Percentiles rank a stretch among this genome's conserved stretches.
Evolutionary conservation across 2,113 vertebrate genomes (phyloP).

Genomic region (Hemibagrus wyckioides): DNA sequence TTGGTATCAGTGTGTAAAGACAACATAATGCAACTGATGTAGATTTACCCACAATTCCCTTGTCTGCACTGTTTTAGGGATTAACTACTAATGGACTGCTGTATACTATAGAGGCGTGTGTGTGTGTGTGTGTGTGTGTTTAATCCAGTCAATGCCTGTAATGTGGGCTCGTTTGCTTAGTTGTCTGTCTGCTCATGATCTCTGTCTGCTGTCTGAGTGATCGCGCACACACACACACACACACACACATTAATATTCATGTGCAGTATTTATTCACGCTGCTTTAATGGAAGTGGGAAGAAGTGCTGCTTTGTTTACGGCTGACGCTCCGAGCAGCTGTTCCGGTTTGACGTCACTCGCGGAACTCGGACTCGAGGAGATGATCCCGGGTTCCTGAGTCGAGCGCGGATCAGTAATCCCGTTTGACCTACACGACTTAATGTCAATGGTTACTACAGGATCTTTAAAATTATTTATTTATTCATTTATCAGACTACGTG

Average conservation of each 20-base stretch:
- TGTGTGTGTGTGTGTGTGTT: not conserved
- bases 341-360: not conserved
- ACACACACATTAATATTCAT: not conserved
- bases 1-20: not conserved
- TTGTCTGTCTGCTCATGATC: not conserved
- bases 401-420: not conserved
- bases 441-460: not conserved
- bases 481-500: not conserved
- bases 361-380: not conserved
- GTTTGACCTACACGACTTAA: not conserved
- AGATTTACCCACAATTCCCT: not conserved
- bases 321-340: not conserved
- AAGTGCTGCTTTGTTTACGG: not conserved
- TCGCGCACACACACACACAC: too few relatives aligned
- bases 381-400: not conserved
- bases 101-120: not conserved
- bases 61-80: not conserved
- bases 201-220: not conserved
- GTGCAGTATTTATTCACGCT: not conserved
- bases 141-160: constrained; percentile 4
- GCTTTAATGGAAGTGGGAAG: not conserved
- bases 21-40: not conserved
- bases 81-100: constrained; percentile 13
- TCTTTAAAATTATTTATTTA: not conserved
- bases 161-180: not conserved